Conservation (phyloP, 2,113 vertebrate species). For the Catharus minimus region DNA sequence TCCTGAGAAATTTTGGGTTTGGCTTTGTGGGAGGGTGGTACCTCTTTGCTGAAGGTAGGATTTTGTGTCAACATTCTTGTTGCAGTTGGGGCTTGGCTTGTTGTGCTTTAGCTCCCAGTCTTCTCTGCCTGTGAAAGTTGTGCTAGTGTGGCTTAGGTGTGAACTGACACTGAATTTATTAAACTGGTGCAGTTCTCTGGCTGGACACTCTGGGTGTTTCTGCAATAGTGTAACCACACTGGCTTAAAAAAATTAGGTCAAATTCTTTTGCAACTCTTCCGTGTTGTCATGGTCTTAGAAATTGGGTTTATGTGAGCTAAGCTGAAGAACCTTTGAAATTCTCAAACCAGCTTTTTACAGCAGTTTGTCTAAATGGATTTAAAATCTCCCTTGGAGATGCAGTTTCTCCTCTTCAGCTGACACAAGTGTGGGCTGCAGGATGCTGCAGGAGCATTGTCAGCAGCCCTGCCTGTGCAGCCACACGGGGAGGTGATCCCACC, state of each 20-base stretch:
- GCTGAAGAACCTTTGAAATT: background rate
- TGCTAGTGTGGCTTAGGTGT: background rate
- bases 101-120: background rate
- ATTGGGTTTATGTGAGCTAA: background rate
- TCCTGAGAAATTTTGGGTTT: background rate
- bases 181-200: background rate
- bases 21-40: accelerated
- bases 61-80: background rate
- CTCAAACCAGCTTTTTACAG: background rate
- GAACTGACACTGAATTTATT: background rate
- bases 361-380: background rate
- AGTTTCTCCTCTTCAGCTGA: background rate
- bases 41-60: background rate
- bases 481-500: background rate
- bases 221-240: background rate
- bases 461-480: background rate
- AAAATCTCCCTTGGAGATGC: background rate
- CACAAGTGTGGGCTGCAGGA: background rate
- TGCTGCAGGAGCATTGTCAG: background rate
- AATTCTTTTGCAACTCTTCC: background rate
- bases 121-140: background rate
- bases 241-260: conserved; percentile 3
- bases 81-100: background rate
- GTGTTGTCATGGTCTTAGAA: background rate
- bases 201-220: background rate